Evolutionary conservation across 2,888 invertebrate species (phyloP), one percentile per base, ranked within the genome.

Genomic region (Tetheella fluctuosa): DNA sequence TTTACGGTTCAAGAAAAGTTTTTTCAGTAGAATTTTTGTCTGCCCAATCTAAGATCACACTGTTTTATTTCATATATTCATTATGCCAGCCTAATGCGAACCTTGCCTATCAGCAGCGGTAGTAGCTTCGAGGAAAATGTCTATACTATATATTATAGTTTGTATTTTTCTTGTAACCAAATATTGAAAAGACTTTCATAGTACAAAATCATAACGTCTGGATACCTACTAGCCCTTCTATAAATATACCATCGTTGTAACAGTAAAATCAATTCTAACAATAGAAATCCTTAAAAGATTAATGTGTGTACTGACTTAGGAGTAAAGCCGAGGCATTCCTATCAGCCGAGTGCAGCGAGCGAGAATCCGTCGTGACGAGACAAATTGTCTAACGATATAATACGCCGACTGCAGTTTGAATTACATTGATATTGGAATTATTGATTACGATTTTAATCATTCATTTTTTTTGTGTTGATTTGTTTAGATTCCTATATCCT

Each of bases 261-360:
- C 20, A 48, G n/a, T 20, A 48, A 48, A 48, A 48, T 48, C 20
- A 20, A 48, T 37, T 23, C 34, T 52, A 60, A 73, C 61, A 65
- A 65, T 60, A 62, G 65, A 64, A 72, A 59, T 54, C 65, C 48
- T 48, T 48, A 48, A 48, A 48, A 48, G 48, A 48, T 48, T 48
- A 48, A 48, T 48, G 20, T 48, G 48, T 48, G 48, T 48, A 48
- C 48, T 10, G 20, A 48, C 48, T 48, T 48, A 48, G 48, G 42
- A 48, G 48, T 15, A 48, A 20, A 48, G 48, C 48, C 20, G 20
- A 48, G 15, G 48, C 48, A 20, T 20, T 20, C 20, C 20, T 48
- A 48, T 48, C 48, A 48, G 48, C 48, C 20, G 20, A 48, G 48
- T 48, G 48, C 48, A 48, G 48, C 48, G 20, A 48, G 48, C 48